Base-by-base conservation (phyloP, 2,797 vertebrate genomes). In the Sandelia bainsii region DNA sequence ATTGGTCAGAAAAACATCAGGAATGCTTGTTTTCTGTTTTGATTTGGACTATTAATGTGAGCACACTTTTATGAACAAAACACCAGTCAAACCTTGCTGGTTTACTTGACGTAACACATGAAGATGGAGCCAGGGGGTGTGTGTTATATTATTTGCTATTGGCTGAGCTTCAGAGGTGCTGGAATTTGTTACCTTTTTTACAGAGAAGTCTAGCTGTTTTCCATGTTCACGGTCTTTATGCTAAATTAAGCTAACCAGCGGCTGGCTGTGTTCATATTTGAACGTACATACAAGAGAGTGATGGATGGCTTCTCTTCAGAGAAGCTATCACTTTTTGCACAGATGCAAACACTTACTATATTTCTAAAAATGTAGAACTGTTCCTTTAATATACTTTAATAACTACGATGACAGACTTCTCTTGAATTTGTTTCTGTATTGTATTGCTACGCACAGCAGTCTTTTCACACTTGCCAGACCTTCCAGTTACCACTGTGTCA, bases 401-500 rank as follows among this genome's bases (percentile, higher is more conserved):
- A 57, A 52, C 44, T 13, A 25, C 2, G 8, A 32, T 20, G 23
- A 42, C 40, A 62, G 1, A 45, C 29, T 53, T 57, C 14, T 12
- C 34, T 59, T 27, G 12, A 32, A 27, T 50, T 20, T 51, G 19
- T 78, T 61, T 44, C 29, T 20, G 22, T 45, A 42, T 72, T 56
- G 14, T 62, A 45, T 60, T 64, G 39, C 53, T 62, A 5, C 22
- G 51, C 25, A 53, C 48, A 40, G 58, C 40, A 1, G 5, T 32
- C 48, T 29, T 61, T 54, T 66, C 6, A 44, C 32, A 48, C 62
- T 72, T 67, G 22, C 44, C 40, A 49, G 52, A 6, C 59, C 34
- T 73, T 75, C 64, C 40, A 72, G 13, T 79, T 62, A 48, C 65
- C 8, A 2, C 34, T 52, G 44, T 72, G 62, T 71, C 78, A 73